Base-by-base conservation (phyloP, 2,888 invertebrate genomes). In the Cremastobaeus sp. region DNA sequence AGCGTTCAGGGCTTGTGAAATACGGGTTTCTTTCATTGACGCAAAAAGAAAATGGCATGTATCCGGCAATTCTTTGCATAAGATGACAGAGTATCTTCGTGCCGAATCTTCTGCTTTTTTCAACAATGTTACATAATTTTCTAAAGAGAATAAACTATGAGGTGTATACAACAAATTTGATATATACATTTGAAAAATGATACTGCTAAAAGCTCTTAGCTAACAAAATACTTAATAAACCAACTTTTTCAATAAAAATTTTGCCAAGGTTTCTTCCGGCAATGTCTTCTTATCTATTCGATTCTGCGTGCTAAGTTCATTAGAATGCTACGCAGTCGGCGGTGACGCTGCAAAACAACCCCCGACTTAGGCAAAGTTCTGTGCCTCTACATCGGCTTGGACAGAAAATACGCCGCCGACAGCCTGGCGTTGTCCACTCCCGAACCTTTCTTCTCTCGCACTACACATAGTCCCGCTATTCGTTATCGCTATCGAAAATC, bases 241-340 rank as follows among this genome's bases (percentile, higher is more conserved):
- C n/a, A n/a, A 5, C 25, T 25, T 25, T 25, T 25, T 25, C 37
- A 37, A 14, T 37, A 32, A 32, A 32, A 32, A 32, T 32, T n/a
- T n/a, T n/a, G n/a, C n/a, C n/a, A n/a, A n/a, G n/a, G n/a, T n/a
- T n/a, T n/a, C n/a, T n/a, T n/a, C n/a, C n/a, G n/a, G n/a, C n/a
- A n/a, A n/a, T n/a, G n/a, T n/a, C n/a, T n/a, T n/a, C n/a, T n/a
- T n/a, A n/a, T n/a, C n/a, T n/a, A n/a, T n/a, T n/a, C n/a, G n/a
- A 82, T 84, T 84, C 80, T 75, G 76, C 75, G 77, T 78, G 79
- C 81, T 79, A 78, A 83, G 81, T 82, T 83, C 78, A 60, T 72
- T 79, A 78, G 77, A 79, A 81, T 78, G 78, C 73, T 73, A 73
- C 78, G 47, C 69, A 82, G 81, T 78, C 77, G 80, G 73, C 12